A percentile compares a stretch with the other conserved stretches of the same genome.
Conservation (phyloP, 2,888 invertebrate genomes). For the Emmelina monodactyla region DNA sequence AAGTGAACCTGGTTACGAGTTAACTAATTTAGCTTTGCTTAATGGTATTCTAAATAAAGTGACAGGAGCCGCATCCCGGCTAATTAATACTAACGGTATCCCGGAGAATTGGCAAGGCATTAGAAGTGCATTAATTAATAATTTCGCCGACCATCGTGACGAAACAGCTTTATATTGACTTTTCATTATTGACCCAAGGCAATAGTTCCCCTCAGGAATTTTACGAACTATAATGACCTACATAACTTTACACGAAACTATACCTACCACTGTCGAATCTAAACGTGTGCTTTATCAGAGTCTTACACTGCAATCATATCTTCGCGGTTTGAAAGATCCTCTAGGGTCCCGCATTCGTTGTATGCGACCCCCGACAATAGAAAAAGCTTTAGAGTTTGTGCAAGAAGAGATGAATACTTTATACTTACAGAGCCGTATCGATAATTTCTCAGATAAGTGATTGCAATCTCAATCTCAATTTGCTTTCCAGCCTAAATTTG, state of each 20-base stretch:
- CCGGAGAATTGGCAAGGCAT: too few species aligned
- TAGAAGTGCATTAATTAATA: too few species aligned
- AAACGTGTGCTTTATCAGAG: conserved; percentile 9
- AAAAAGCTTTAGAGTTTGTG: conserved; percentile 13
- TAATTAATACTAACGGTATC: too few species aligned
- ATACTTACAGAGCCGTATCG: conserved; percentile 12
- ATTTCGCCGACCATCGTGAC: conserved; percentile 10
- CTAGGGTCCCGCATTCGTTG: conserved; percentile 9
- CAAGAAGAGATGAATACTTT: conserved; percentile 13
- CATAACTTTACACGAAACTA: conserved; percentile 6
- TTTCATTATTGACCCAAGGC: conserved; percentile 3
- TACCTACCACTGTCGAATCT: conserved; percentile 7
- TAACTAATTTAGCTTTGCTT: too few species aligned
- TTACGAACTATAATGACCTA: conserved; percentile 12
- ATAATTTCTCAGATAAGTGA: conserved; percentile 1
- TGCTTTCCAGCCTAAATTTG: neutral
- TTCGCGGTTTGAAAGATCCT: conserved; percentile 9
- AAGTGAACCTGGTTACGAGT: too few species aligned
- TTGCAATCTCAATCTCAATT: neutral
- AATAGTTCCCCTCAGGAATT: conserved; percentile 10
- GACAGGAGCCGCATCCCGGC: too few species aligned
- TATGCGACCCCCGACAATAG: too few species aligned
- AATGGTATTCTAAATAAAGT: too few species aligned
- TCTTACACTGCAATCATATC: conserved; percentile 5
- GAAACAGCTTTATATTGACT: conserved; percentile 3